Evolutionary conservation across 2,888 invertebrate genomes (phyloP).

Genomic region (Piscicola geometra): DNA sequence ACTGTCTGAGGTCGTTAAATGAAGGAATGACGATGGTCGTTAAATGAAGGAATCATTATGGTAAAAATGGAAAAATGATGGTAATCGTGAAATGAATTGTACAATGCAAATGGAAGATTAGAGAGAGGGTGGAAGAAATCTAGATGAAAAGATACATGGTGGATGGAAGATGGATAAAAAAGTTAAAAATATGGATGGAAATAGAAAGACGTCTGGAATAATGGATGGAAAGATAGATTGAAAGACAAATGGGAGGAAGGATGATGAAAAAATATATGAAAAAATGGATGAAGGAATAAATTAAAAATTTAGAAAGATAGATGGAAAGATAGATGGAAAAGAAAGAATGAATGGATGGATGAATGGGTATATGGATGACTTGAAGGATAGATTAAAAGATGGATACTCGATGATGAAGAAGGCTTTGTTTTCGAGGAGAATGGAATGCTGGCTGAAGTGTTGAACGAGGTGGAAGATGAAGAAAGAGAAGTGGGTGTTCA

Average conservation of each 20-base stretch:
- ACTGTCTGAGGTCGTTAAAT: conserved; percentile 64
- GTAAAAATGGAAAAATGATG: too few relatives aligned
- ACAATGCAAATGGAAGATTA: too few relatives aligned
- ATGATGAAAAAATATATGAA: too few relatives aligned
- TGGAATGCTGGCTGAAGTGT: conserved; percentile 77
- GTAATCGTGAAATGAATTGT: too few relatives aligned
- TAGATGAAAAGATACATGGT: neutral
- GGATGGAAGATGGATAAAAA: neutral
- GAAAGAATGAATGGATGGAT: too few relatives aligned
- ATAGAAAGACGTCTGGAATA: too few relatives aligned
- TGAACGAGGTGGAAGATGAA: conserved; percentile 79
- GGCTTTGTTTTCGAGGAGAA: conserved; percentile 81
- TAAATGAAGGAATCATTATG: too few relatives aligned
- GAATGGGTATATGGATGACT: neutral
- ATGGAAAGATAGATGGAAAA: too few relatives aligned
- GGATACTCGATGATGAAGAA: conserved; percentile 86
- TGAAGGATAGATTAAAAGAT: neutral
- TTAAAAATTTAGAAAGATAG: neutral
- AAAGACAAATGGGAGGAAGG: too few relatives aligned
- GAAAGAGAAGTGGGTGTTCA: conserved; percentile 69
- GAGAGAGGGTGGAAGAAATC: neutral
- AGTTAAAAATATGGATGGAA: neutral
- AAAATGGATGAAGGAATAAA: neutral
- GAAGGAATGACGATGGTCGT: too few relatives aligned
- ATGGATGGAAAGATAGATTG: neutral